phyloP scores from a whole-genome alignment of 2,113 vertebrate genomes.

The Dasypus novemcinctus region DNA sequence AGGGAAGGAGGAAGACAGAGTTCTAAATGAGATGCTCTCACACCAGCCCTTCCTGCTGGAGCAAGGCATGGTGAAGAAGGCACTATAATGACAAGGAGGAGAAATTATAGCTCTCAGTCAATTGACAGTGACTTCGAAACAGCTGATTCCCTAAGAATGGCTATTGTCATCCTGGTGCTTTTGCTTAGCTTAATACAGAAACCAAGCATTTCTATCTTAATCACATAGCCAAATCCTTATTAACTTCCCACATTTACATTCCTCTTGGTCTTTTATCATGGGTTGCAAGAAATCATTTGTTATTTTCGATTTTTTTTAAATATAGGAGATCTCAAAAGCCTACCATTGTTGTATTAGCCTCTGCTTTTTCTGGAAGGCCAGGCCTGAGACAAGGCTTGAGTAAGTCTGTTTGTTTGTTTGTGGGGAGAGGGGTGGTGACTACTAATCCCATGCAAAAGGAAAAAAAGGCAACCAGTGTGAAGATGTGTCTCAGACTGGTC shows the following conservation, averaged over 20 bases:
- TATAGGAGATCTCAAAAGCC: background rate
- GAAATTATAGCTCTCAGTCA: background rate
- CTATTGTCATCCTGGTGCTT: constrained; percentile 28
- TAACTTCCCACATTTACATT: background rate
- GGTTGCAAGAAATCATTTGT: background rate
- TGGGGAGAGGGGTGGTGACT: no score
- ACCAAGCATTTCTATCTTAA: constrained; percentile 32
- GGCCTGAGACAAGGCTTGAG: background rate
- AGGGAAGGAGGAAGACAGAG: background rate
- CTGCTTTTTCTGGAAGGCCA: background rate
- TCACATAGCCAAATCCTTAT: constrained; percentile 9
- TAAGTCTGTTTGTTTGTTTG: background rate
- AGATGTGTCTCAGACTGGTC: background rate
- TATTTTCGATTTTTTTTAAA: background rate
- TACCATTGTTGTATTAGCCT: background rate
- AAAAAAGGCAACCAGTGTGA: background rate
- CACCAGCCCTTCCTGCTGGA: background rate
- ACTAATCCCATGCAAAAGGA: background rate
- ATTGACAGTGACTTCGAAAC: constrained; percentile 35
- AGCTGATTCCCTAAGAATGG: background rate
- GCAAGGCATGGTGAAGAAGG: background rate
- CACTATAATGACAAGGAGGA: background rate
- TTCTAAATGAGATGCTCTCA: background rate
- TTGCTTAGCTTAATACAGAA: constrained; percentile 23
- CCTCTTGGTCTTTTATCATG: background rate